A percentile compares a stretch with the other conserved stretches of the same genome.
Conservation (phyloP, 1,140 invertebrate species). For the Mylabris phalerata region DNA sequence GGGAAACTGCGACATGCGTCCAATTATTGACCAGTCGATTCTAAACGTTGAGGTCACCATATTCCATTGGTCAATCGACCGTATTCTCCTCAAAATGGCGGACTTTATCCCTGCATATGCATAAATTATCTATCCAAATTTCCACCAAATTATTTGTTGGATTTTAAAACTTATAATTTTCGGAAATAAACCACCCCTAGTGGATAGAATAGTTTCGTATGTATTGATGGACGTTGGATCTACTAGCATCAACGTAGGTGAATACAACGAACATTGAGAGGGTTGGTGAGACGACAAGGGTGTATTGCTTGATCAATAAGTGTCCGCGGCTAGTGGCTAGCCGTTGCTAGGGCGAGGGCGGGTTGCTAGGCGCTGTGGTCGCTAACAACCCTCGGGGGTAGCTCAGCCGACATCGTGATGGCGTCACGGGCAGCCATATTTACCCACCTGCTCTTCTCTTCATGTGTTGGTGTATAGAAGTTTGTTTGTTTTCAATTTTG, state of each 20-base stretch:
- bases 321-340: conserved; percentile 46
- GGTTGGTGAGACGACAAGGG: conserved; percentile 9
- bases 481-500: conserved; percentile 43
- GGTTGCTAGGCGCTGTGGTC: conserved; percentile 45
- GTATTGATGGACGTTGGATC: conserved; percentile 36
- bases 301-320: conserved; percentile 41
- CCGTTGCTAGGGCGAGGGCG: conserved; percentile 45
- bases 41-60: conserved; percentile 2
- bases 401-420: conserved; percentile 37
- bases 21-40: conserved; percentile 17
- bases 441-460: conserved; percentile 37
- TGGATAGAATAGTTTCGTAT: no score
- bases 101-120: conserved; percentile 15
- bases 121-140: background rate
- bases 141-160: no score
- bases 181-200: no score
- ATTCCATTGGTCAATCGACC: conserved; percentile 22
- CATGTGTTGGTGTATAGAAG: conserved; percentile 29
- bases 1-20: conserved; percentile 17
- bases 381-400: conserved; percentile 44
- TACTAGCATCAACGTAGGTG: conserved; percentile 26
- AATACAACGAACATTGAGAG: conserved; percentile 6
- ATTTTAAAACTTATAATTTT: no score
- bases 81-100: conserved; percentile 16
- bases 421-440: conserved; percentile 43